Evolutionary conservation across 2,113 vertebrate genomes (phyloP).

Genomic region (Microcebus lehilahytsara): DNA sequence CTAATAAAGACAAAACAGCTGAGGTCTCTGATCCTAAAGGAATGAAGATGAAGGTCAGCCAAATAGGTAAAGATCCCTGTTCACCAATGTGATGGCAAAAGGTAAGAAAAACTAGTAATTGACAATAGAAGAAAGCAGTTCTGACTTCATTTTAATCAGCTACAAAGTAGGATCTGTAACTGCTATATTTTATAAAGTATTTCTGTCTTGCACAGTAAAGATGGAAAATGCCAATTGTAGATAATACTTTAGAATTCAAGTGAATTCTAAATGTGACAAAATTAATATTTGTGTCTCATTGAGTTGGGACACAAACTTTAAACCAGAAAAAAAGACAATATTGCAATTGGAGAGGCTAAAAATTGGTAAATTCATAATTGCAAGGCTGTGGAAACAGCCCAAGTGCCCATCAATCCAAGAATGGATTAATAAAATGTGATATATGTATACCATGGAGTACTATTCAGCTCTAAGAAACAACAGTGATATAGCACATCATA

Average conservation of each 20-base stretch:
- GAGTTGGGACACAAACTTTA: background rate
- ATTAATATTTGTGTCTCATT: background rate
- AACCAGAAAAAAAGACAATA: background rate
- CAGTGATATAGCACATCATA: too few species aligned
- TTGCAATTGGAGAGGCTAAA: background rate
- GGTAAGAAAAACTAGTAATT: background rate
- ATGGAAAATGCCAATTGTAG: background rate
- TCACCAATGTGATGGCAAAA: background rate
- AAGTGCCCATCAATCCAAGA: too few species aligned
- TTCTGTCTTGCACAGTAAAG: background rate
- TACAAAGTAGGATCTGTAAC: background rate
- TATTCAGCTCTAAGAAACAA: too few species aligned
- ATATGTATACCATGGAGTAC: too few species aligned
- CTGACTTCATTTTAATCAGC: background rate
- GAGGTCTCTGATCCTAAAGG: background rate
- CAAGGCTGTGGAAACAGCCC: too few species aligned
- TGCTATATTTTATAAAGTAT: background rate
- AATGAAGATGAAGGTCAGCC: background rate
- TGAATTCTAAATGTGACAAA: background rate
- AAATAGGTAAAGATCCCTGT: background rate
- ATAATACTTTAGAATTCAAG: background rate
- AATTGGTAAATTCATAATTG: background rate
- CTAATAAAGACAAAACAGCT: background rate
- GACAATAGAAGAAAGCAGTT: background rate
- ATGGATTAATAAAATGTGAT: too few species aligned